phyloP scores from a whole-genome alignment of 2,888 invertebrate species.

The Macroteleia sp. region DNA sequence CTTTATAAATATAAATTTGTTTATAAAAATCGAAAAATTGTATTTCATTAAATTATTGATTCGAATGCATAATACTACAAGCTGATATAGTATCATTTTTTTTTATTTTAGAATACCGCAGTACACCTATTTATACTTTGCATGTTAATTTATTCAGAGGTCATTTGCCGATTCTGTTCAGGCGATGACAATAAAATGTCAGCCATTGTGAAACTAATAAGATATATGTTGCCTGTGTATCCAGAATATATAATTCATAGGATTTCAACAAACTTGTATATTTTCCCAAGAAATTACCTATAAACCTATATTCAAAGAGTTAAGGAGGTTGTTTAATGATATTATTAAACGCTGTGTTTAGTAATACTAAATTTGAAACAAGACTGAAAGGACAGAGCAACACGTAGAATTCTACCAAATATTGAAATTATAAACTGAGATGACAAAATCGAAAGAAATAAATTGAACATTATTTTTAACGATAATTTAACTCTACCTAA shows the following conservation, averaged over 20 bases:
- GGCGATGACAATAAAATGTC: slow-evolving; percentile 23
- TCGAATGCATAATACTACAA: neutral
- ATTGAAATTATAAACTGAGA: too few species aligned
- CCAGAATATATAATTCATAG: slow-evolving; percentile 13
- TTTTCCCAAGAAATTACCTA: neutral
- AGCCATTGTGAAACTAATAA: neutral
- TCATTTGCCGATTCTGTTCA: slow-evolving; percentile 18
- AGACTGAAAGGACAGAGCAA: too few species aligned
- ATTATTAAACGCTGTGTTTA: too few species aligned
- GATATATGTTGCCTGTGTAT: neutral
- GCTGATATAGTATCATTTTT: neutral
- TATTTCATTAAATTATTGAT: neutral
- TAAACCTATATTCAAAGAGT: neutral
- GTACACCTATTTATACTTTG: slow-evolving; percentile 27
- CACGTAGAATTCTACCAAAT: too few species aligned
- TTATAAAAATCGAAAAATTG: neutral
- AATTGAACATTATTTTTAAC: too few species aligned
- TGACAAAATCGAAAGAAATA: too few species aligned
- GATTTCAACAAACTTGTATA: neutral
- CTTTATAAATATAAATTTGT: too few species aligned
- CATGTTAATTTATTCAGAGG: slow-evolving; percentile 34
- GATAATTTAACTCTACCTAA: too few species aligned
- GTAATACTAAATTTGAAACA: too few species aligned
- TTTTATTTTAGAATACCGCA: neutral
- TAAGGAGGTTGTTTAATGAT: too few species aligned